Evolutionary conservation across 2,888 invertebrate genomes (phyloP), one percentile per base, ranked within the genome.

Genomic region (Frankliniella fusca): DNA sequence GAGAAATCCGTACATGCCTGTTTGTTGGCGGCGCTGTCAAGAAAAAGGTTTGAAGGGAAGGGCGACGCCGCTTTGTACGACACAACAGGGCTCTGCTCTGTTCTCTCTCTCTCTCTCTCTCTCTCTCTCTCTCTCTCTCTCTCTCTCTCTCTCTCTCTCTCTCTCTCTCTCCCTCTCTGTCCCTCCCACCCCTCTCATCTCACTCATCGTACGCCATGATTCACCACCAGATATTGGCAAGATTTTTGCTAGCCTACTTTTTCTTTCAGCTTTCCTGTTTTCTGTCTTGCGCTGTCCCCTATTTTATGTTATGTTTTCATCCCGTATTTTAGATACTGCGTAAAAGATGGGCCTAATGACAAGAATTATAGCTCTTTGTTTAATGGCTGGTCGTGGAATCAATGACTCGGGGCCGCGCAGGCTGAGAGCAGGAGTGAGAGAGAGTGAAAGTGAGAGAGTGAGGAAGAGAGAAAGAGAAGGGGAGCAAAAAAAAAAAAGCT

Each of bases 301-400:
- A 54, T 54, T 54, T n/a, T n/a, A 0, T 18, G 18, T 18, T 0
- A 18, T n/a, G 18, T 61, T 61, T 18, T 15, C 15, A 0, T 61
- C 15, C 61, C n/a, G 10, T 61, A 20, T 15, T 61, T 61, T 61
- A 20, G 54, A 15, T 7, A n/a, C 61, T 8, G 18, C 61, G 18
- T 20, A 61, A 61, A 61, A 20, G 61, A 61, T 61, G 61, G 61
- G n/a, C 15, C 61, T 61, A 61, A 61, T 61, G 61, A 61, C 61
- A 61, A 61, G 61, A 61, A 18, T 61, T 61, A 61, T 61, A n/a
- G 61, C 20, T 15, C 61, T 18, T n/a, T 61, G 61, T 61, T 61
- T 61, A 61, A 61, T 61, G 61, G 61, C 20, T 61, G 61, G 61
- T 61, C 61, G 61, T 61, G 15, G 61, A 61, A 61, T 61, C 61